Percentiles rank a stretch among this genome's conserved stretches.
Conservation (phyloP, 2,113 vertebrate species). For the Erythrolamprus reginae region DNA sequence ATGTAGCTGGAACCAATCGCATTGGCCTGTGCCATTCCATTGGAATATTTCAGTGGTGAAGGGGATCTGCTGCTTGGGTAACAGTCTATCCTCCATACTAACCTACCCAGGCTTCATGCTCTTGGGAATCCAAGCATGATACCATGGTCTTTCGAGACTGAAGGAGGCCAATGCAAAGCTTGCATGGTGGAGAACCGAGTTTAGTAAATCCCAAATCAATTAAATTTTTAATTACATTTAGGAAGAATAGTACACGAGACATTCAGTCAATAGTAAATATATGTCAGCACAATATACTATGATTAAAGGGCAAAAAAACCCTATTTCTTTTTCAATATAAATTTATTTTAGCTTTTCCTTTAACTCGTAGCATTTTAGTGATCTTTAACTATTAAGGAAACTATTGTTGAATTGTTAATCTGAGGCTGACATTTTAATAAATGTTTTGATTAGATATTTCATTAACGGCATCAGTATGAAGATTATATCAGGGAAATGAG, state of each 20-base stretch:
- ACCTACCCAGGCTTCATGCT: no score
- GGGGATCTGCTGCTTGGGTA: no score
- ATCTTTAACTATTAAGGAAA: constrained; percentile 6
- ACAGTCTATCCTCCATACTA: no score
- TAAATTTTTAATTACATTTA: neutral
- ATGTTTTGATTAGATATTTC: constrained; percentile 17
- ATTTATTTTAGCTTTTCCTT: neutral
- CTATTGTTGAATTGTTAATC: constrained; percentile 4
- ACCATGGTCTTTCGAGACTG: no score
- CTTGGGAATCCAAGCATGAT: no score
- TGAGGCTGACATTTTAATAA: neutral
- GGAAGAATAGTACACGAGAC: neutral
- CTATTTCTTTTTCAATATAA: neutral
- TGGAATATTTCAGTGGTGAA: no score
- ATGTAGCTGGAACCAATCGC: no score
- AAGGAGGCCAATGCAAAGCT: no score
- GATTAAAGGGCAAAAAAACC: neutral
- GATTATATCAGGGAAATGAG: neutral
- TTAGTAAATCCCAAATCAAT: neutral
- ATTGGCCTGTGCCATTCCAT: no score
- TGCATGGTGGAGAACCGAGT: neutral
- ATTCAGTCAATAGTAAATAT: neutral
- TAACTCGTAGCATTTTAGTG: neutral
- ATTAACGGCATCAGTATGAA: neutral
- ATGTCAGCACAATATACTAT: neutral